Evolutionary conservation across 2,888 invertebrate genomes (phyloP).

Genomic region (Thysanoteuthis rhombus): DNA sequence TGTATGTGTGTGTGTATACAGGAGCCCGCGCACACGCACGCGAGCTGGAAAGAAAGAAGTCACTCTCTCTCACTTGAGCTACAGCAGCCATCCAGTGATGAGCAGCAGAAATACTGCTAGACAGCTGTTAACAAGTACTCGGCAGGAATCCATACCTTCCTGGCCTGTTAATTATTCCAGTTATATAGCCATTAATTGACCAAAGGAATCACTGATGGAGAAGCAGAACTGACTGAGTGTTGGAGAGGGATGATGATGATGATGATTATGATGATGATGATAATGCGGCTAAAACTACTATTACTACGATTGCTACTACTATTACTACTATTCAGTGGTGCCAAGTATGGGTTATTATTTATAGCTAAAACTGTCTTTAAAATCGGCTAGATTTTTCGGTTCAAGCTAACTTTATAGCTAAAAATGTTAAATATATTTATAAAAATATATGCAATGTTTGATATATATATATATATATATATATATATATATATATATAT

Average conservation of each 20-base stretch:
- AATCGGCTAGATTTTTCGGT: no score
- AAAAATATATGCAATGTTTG: no score
- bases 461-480: no score
- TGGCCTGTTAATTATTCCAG: background rate
- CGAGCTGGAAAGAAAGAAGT: background rate
- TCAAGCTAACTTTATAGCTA: no score
- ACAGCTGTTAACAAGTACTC: background rate
- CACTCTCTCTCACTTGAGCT: background rate
- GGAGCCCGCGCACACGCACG: background rate
- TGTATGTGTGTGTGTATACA: background rate
- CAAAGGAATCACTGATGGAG: conserved; percentile 12
- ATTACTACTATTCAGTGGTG: no score
- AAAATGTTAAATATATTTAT: no score
- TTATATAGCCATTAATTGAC: conserved; percentile 12
- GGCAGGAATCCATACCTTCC: background rate
- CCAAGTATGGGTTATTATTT: no score
- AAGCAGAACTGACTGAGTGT: background rate
- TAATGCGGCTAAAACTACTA: background rate
- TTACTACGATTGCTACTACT: no score
- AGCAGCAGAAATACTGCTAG: background rate
- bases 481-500: no score
- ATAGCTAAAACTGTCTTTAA: no score
- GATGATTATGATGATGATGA: no score
- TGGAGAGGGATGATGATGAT: no score
- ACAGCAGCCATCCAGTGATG: background rate